Percentiles rank a stretch among this genome's conserved stretches.
These are phyloP conservation scores for Spodoptera littoralis DNA, from an alignment of 2,888 invertebrate genomes.

Conservation along the genomic window DNA sequence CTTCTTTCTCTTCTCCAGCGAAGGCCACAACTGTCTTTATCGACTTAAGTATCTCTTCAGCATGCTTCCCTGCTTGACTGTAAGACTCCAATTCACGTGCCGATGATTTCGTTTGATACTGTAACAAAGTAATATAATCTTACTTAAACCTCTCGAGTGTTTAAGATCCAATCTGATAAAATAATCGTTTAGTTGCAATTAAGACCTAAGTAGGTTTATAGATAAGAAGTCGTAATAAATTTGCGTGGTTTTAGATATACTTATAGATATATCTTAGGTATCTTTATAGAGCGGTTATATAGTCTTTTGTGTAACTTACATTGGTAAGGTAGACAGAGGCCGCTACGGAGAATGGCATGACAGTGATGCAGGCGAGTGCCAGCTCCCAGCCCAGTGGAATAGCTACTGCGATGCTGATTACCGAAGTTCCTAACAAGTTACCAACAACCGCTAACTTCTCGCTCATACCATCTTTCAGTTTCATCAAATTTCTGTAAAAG, in stretches of 20 bases:
- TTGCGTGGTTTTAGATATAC: background rate
- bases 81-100: conserved; percentile 91
- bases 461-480: conserved; percentile 94
- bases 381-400: conserved; percentile 95
- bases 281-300: background rate
- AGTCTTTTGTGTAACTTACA: conserved; percentile 77
- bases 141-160: conserved; percentile 1
- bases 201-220: conserved; percentile 8
- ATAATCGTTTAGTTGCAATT: conserved; percentile 15
- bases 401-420: conserved; percentile 91
- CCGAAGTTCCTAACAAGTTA: conserved; percentile 91
- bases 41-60: conserved; percentile 93
- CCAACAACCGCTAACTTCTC: conserved; percentile 93
- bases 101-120: conserved; percentile 91
- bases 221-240: conserved; percentile 1
- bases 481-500: conserved; percentile 91
- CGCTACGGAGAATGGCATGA: conserved; percentile 93
- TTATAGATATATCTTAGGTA: background rate
- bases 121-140: conserved; percentile 33
- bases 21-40: conserved; percentile 93
- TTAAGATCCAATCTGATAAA: conserved; percentile 4
- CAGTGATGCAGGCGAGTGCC: conserved; percentile 93
- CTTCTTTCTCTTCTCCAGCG: conserved; percentile 93
- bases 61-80: conserved; percentile 93
- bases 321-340: conserved; percentile 93